Conservation (phyloP, 92 coral and sea anemone species). For the Siderastrea radians region DNA sequence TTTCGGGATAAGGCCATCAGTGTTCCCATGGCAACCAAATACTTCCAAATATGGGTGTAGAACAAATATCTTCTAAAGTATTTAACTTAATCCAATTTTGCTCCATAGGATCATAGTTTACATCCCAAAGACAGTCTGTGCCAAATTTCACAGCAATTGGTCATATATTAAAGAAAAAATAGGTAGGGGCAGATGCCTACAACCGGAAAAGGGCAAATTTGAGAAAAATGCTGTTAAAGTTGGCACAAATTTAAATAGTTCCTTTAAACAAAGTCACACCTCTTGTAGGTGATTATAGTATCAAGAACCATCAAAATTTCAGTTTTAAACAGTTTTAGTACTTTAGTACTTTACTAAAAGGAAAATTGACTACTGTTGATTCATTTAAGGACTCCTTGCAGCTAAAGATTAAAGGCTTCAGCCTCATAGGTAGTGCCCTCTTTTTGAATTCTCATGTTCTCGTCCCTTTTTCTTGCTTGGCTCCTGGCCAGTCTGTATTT, state of each 20-base stretch:
- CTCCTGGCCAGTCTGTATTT: constrained; percentile 61
- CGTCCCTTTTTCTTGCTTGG: constrained; percentile 64
- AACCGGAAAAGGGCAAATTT: no score
- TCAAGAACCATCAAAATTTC: constrained; percentile 14
- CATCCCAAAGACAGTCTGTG: constrained; percentile 14
- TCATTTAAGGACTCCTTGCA: constrained; percentile 4
- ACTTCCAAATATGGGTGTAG: constrained; percentile 1
- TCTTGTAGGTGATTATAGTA: constrained; percentile 9
- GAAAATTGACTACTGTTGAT: constrained; percentile 7
- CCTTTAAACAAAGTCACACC: constrained; percentile 18
- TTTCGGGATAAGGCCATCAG: neutral
- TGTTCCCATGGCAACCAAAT: constrained; percentile 9
- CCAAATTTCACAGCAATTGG: constrained; percentile 16
- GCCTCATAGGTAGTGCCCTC: no score
- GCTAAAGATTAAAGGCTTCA: constrained; percentile 52
- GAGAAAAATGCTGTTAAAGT: no score
- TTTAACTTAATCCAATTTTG: neutral
- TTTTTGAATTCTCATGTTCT: constrained; percentile 39
- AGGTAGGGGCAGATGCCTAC: no score
- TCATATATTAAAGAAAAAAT: constrained; percentile 25
- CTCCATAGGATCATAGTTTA: no score
- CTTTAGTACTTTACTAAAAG: neutral
- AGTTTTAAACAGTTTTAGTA: constrained; percentile 6
- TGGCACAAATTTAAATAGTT: constrained; percentile 2
- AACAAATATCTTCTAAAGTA: neutral